Evolutionary conservation across 2,888 invertebrate genomes (phyloP), one percentile per base, ranked within the genome.

Genomic region (Incurvaria masculella): DNA sequence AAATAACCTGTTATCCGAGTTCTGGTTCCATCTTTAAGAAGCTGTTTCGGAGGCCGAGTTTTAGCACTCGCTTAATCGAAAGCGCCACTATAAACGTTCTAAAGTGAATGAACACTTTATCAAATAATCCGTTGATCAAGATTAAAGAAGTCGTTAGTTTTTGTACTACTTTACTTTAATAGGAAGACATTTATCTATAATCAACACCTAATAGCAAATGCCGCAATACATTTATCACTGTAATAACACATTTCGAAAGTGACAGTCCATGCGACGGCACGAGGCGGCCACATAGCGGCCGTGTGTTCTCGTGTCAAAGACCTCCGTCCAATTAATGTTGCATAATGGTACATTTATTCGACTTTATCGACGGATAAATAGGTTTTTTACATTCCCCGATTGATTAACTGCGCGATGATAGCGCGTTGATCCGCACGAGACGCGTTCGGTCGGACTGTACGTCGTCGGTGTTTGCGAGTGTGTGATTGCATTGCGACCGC

Each of bases 251-350:
- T 33, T 33, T 33, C 14, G 33, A 33, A 33, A 33, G 33, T 33
- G 33, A 33, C 33, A 33, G 33, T 33, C 14, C 14, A 8, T 8
- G 11, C 33, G 33, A 23, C 23, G 33, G 14, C 33, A 33, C 33
- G 33, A 43, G 21, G 10, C 20, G 18, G 27, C 4, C 21, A 44
- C 44, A 44, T 21, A 44, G 20, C 27, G 14, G 33, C 44, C n/a
- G 19, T 43, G 11, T 45, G 33, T 26, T 41, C 21, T 46, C 33
- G 47, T 48, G 73, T 72, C 73, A 65, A 61, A 63, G 68, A 72
- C 73, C 71, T 21, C 57, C 56, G 69, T 62, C 67, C 72, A 72
- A 72, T 73, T 72, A 71, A 62, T 52, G 64, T 68, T 69, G 66
- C 69, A 69, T 72, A 72, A 73, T 71, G 60, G 65, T 59, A 61